These are phyloP conservation scores for Hiodon alosoides DNA, from an alignment of 2,113 vertebrate genomes.

Conservation along the genomic window DNA sequence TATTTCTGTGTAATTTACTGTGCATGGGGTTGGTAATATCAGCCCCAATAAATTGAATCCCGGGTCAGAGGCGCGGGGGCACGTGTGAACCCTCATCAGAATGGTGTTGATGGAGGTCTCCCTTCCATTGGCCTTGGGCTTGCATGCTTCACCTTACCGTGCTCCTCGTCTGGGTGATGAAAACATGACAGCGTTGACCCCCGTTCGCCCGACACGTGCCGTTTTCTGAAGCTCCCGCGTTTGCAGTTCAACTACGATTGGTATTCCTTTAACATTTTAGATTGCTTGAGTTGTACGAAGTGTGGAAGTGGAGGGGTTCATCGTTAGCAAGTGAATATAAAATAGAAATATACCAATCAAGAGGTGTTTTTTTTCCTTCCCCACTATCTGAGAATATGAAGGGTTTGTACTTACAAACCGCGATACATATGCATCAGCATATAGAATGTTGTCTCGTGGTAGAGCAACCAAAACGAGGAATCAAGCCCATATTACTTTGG, in stretches of 20 bases:
- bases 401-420: no score
- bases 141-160: constrained; percentile 22
- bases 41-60: constrained; percentile 20
- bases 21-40: constrained; percentile 23
- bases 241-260: constrained; percentile 4
- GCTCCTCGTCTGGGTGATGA: constrained; percentile 10
- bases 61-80: constrained; percentile 25
- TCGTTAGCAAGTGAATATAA: no score
- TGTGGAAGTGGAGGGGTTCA: no score
- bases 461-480: no score
- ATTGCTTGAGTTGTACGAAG: neutral
- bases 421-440: no score
- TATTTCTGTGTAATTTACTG: no score
- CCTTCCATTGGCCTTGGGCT: constrained; percentile 29
- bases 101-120: constrained; percentile 20
- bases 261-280: neutral
- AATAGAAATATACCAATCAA: no score
- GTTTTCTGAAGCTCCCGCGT: constrained; percentile 1
- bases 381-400: no score
- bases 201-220: constrained; percentile 8
- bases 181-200: constrained; percentile 13
- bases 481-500: no score
- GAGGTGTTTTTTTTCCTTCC: no score
- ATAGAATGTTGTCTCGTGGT: no score
- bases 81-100: constrained; percentile 13